These are phyloP conservation scores for Rhea pennata DNA, from an alignment of 2,113 vertebrate species.

Conservation along the genomic window DNA sequence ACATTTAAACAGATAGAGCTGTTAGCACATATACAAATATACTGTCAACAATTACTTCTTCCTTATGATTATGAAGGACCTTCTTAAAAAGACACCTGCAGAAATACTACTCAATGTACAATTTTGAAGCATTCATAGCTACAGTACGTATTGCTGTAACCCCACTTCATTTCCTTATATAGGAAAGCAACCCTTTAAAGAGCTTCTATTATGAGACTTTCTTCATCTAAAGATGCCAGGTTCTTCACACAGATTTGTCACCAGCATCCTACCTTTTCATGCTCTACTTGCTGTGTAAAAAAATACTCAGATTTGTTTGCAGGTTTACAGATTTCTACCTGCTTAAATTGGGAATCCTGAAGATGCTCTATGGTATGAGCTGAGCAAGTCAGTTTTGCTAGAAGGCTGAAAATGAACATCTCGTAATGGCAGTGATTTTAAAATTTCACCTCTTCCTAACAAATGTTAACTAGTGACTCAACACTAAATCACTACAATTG, in stretches of 20 bases:
- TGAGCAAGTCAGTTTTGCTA: background rate
- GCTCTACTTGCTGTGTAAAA: background rate
- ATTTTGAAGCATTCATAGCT: background rate
- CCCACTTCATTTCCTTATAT: background rate
- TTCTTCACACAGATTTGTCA: conserved; percentile 14
- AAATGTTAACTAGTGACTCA: background rate
- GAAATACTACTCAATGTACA: background rate
- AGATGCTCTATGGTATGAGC: background rate
- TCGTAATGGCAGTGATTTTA: background rate
- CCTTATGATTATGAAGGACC: background rate
- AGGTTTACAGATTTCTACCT: background rate
- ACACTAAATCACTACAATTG: background rate
- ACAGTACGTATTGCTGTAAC: background rate
- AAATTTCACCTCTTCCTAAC: background rate
- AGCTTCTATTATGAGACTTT: background rate
- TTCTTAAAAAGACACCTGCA: background rate
- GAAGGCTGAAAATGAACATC: background rate
- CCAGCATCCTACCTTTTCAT: background rate
- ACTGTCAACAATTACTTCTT: background rate
- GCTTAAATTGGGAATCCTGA: background rate
- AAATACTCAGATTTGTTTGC: background rate
- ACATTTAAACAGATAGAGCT: background rate
- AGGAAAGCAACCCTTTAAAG: background rate
- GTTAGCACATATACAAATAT: background rate
- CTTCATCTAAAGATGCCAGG: background rate